These are phyloP conservation scores for Beaufortia kweichowensis DNA, from an alignment of 2,113 vertebrate genomes.

Conservation along the genomic window DNA sequence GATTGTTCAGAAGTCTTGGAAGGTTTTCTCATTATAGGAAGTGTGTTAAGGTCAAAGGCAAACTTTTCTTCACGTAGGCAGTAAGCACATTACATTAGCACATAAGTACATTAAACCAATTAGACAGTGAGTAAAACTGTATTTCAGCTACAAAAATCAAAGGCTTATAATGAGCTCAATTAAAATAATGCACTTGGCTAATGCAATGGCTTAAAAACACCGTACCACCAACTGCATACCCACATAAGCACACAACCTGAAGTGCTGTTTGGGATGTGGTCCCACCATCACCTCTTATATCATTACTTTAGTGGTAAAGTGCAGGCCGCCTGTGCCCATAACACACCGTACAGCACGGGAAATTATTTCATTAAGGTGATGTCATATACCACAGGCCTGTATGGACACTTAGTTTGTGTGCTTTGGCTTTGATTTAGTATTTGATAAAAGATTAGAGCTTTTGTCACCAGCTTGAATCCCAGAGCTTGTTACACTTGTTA, in stretches of 20 bases:
- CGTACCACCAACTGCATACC: neutral
- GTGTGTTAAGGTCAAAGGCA: neutral
- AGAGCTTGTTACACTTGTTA: neutral
- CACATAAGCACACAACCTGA: neutral
- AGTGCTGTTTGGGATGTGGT: constrained; percentile 19
- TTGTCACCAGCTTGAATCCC: neutral
- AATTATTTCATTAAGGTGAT: constrained; percentile 21
- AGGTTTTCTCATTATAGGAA: neutral
- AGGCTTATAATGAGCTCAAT: too few species aligned
- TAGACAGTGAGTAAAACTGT: too few species aligned
- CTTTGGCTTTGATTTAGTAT: neutral
- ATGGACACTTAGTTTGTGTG: neutral
- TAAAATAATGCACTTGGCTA: neutral
- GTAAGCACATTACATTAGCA: too few species aligned
- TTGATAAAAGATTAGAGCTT: constrained; percentile 5
- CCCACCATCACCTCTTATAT: neutral
- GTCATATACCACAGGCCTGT: constrained; percentile 5
- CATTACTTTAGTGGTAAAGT: constrained; percentile 17
- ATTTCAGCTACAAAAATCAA: too few species aligned
- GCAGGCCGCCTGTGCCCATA: neutral
- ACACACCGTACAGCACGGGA: neutral
- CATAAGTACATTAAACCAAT: too few species aligned
- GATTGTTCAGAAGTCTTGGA: neutral
- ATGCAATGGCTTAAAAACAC: neutral
- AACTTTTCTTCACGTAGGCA: neutral